A percentile compares a stretch with the other conserved stretches of the same genome.
These are phyloP conservation scores for Lanius collurio DNA, from an alignment of 2,113 vertebrate species.

Conservation along the genomic window DNA sequence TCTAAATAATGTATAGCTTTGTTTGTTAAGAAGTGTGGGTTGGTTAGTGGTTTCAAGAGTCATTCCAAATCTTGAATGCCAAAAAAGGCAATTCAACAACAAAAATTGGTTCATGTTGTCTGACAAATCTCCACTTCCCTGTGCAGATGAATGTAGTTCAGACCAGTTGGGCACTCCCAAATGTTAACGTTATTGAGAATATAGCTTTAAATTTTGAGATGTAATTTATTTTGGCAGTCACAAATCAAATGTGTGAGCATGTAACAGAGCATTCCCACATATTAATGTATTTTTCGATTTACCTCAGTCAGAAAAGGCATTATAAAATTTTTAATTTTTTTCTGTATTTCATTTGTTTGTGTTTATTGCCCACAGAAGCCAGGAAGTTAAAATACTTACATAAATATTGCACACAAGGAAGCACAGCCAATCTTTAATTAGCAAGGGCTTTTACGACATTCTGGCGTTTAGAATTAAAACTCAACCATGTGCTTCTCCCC, in stretches of 20 bases:
- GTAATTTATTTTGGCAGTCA: background rate
- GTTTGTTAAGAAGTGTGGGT: slow-evolving; percentile 13
- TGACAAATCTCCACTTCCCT: background rate
- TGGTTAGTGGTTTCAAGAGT: slow-evolving; percentile 32
- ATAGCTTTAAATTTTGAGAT: background rate
- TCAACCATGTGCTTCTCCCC: slow-evolving; percentile 47
- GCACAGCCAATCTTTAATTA: background rate
- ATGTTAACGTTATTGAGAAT: background rate
- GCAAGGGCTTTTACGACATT: slow-evolving; percentile 15
- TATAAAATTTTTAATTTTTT: background rate
- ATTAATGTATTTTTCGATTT: background rate
- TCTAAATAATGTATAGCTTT: slow-evolving; percentile 34
- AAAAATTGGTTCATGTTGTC: slow-evolving; percentile 1
- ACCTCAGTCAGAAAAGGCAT: background rate
- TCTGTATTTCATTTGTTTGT: background rate
- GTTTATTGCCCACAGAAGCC: background rate
- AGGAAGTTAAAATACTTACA: background rate
- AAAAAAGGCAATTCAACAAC: slow-evolving; percentile 19
- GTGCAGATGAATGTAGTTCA: background rate
- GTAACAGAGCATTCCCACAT: background rate
- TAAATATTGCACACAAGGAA: background rate
- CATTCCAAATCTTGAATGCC: slow-evolving; percentile 15
- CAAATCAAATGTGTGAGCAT: background rate
- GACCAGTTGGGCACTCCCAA: background rate
- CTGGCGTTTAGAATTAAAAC: slow-evolving; percentile 42